Percentiles rank a stretch among this genome's conserved stretches.
phyloP scores from a whole-genome alignment of 53 echinoderm and acorn worm genomes.

The Pentamera pediparva region DNA sequence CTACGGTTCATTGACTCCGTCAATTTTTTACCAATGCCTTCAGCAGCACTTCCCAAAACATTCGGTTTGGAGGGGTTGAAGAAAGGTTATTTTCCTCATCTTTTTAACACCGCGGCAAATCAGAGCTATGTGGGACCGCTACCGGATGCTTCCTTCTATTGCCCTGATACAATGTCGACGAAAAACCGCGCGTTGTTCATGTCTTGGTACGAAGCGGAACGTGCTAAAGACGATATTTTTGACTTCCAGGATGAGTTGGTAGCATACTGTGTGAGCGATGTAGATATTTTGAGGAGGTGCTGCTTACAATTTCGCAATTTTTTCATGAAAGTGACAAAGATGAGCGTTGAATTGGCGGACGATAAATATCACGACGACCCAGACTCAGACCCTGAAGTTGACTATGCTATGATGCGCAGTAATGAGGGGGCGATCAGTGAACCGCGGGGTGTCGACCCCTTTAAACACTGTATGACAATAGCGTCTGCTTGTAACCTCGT shows the following conservation, averaged over 20 bases:
- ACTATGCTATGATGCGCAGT: neutral
- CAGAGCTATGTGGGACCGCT: slow-evolving; percentile 21
- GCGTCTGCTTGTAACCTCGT: slow-evolving; percentile 49
- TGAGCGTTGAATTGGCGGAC: neutral
- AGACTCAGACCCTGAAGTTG: neutral
- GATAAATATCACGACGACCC: neutral
- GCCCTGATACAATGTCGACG: slow-evolving; percentile 14
- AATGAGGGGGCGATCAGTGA: neutral
- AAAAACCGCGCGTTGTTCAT: slow-evolving; percentile 17
- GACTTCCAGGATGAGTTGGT: slow-evolving; percentile 31
- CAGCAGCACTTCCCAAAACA: slow-evolving; percentile 19
- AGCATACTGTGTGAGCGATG: slow-evolving; percentile 38
- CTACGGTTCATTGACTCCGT: slow-evolving; percentile 33
- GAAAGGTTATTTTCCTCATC: slow-evolving; percentile 40
- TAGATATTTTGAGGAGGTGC: slow-evolving; percentile 36
- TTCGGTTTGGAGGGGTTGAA: slow-evolving; percentile 23
- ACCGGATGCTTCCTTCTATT: slow-evolving; percentile 16
- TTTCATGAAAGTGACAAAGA: slow-evolving; percentile 22
- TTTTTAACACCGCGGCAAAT: slow-evolving; percentile 34
- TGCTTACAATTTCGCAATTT: slow-evolving; percentile 27
- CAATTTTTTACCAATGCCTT: slow-evolving; percentile 38
- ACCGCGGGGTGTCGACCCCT: slow-evolving; percentile 52
- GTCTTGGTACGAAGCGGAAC: slow-evolving; percentile 8
- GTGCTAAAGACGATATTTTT: neutral
- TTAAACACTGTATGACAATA: slow-evolving; percentile 56